These are phyloP conservation scores for Eremobia ochroleuca DNA, from an alignment of 2,888 invertebrate species.

Conservation along the genomic window DNA sequence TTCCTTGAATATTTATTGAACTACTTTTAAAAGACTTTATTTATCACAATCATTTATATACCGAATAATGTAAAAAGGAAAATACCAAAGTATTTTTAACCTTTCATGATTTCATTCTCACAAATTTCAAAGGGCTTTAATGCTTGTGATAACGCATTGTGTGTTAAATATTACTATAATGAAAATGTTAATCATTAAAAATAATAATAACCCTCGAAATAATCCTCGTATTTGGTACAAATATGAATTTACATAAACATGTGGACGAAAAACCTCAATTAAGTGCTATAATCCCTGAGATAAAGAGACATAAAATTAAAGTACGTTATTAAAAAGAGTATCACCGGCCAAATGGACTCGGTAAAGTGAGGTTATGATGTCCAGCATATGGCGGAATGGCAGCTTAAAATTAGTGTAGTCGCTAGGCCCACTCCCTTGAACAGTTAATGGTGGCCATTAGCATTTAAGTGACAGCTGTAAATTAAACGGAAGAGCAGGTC, in stretches of 20 bases:
- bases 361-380: constrained; percentile 86
- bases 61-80: constrained; percentile 24
- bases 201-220: constrained; percentile 54
- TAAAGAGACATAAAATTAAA: constrained; percentile 88
- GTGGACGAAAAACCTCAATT: constrained; percentile 82
- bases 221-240: constrained; percentile 60
- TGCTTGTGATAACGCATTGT: constrained; percentile 48
- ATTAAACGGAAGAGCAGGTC: constrained; percentile 62
- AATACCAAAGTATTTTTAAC: constrained; percentile 25
- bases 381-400: constrained; percentile 83
- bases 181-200: constrained; percentile 51
- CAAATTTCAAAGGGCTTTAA: constrained; percentile 52
- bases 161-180: constrained; percentile 44
- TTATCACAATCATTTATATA: constrained; percentile 17
- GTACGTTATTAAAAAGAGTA: constrained; percentile 88
- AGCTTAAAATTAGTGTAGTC: constrained; percentile 80
- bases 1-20: constrained; percentile 37
- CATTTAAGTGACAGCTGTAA: constrained; percentile 64
- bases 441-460: constrained; percentile 70
- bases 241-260: constrained; percentile 73
- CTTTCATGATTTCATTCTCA: constrained; percentile 9
- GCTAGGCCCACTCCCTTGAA: constrained; percentile 70
- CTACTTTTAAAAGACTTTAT: constrained; percentile 16
- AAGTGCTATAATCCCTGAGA: constrained; percentile 82
- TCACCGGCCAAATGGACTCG: constrained; percentile 86